Percentiles rank a stretch among this genome's conserved stretches.
These are phyloP conservation scores for Pygoscelis adeliae DNA, from an alignment of 2,113 vertebrate species.

Conservation along the genomic window DNA sequence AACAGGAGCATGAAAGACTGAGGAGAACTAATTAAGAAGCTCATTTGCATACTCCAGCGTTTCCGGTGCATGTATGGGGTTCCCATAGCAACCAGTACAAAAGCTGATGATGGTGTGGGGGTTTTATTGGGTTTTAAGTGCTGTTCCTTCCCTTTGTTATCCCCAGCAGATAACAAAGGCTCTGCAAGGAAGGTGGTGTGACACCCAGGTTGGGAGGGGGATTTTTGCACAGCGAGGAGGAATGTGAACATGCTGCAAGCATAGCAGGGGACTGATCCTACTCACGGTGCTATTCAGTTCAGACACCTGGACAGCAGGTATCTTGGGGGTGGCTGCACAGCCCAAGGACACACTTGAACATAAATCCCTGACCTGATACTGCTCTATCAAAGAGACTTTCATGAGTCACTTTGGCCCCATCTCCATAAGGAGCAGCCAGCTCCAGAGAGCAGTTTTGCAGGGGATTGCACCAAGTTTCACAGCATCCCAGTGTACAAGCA, in stretches of 20 bases:
- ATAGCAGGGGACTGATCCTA: not conserved
- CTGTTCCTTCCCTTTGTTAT: constrained; percentile 57
- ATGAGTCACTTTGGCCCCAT: not conserved
- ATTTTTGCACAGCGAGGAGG: not conserved
- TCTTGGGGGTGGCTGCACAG: not conserved
- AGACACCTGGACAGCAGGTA: not conserved
- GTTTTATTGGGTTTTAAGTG: constrained; percentile 50
- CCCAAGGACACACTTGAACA: not conserved
- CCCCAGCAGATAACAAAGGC: constrained; percentile 29
- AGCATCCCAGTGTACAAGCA: accelerated
- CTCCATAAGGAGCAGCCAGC: not conserved
- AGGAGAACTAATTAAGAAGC: constrained; percentile 59
- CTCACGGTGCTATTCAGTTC: accelerated
- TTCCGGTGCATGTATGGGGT: constrained; percentile 63
- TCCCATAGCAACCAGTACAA: constrained; percentile 72
- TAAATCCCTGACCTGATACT: not conserved
- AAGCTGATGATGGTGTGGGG: constrained; percentile 39
- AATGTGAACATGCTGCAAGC: not conserved
- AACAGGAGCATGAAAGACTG: constrained; percentile 29
- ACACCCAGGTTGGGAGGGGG: not conserved
- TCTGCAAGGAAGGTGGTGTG: constrained; percentile 2
- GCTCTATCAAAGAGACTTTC: not conserved
- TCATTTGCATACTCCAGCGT: constrained; percentile 69
- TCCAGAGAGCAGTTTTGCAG: not conserved
- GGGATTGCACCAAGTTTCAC: not conserved